phyloP scores from a whole-genome alignment of 2,888 invertebrate species.

The Drosophila ezoana region DNA sequence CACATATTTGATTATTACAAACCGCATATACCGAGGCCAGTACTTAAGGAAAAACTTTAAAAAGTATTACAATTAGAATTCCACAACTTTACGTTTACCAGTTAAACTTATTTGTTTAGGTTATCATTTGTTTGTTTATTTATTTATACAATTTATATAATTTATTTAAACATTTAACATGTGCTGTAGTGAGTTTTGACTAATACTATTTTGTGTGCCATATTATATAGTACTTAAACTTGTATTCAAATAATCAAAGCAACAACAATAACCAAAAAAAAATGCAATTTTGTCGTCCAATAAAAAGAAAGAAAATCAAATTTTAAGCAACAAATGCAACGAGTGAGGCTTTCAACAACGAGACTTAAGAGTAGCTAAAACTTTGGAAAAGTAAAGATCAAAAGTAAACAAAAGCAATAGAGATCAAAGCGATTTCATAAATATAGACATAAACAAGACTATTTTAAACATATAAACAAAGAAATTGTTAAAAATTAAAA shows the following conservation, averaged over 20 bases:
- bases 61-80: conserved; percentile 78
- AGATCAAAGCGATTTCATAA: conserved; percentile 23
- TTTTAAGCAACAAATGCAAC: conserved; percentile 35
- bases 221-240: conserved; percentile 49
- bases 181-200: conserved; percentile 75
- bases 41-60: conserved; percentile 70
- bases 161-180: conserved; percentile 61
- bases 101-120: conserved; percentile 23
- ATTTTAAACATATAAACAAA: conserved; percentile 5
- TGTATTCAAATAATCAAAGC: conserved; percentile 6
- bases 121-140: conserved; percentile 23
- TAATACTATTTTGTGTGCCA: conserved; percentile 72
- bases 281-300: not conserved
- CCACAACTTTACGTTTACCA: conserved; percentile 61
- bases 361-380: conserved; percentile 52
- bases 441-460: too few species aligned
- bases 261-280: conserved; percentile 2
- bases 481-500: conserved; percentile 11
- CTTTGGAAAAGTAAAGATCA: conserved; percentile 27
- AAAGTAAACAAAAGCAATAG: conserved; percentile 39
- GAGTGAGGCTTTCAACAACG: conserved; percentile 61
- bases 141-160: conserved; percentile 2
- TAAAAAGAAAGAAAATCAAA: conserved; percentile 10
- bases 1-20: conserved; percentile 4
- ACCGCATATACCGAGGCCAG: conserved; percentile 63